A percentile compares a stretch with the other conserved stretches of the same genome.
Conservation (phyloP, 2,797 vertebrate species). For the Hypotaenidia okinawae region DNA sequence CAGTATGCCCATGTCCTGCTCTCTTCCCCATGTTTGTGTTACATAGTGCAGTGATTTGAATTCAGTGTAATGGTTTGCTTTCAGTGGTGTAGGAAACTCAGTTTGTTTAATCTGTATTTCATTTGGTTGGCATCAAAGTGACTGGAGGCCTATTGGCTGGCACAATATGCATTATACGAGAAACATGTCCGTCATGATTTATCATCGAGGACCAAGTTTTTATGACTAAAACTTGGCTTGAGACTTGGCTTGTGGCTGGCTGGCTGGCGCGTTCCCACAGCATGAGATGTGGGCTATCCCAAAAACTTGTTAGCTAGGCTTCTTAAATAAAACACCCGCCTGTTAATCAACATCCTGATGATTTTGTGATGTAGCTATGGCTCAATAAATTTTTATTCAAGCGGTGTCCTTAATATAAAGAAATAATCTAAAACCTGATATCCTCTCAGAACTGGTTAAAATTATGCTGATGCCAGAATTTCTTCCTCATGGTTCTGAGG, state of each 20-base stretch:
- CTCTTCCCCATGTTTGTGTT: not conserved
- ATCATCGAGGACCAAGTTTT: constrained; percentile 1
- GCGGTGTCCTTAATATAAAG: not conserved
- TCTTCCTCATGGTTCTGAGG: not conserved
- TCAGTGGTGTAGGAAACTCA: not conserved
- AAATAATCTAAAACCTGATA: not conserved
- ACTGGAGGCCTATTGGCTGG: not conserved
- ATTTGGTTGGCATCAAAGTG: constrained; percentile 16
- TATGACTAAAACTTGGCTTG: constrained; percentile 47
- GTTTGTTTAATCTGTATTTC: constrained; percentile 38
- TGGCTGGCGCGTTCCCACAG: constrained; percentile 8
- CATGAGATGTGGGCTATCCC: not conserved
- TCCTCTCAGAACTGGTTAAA: not conserved
- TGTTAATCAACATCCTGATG: not conserved
- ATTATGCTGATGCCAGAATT: not conserved
- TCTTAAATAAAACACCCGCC: not conserved
- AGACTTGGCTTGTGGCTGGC: not conserved
- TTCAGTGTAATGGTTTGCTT: not conserved
- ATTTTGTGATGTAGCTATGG: not conserved
- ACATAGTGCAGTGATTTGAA: rapidly evolving
- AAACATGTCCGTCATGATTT: constrained; percentile 25
- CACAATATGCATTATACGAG: not conserved
- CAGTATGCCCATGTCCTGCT: rapidly evolving
- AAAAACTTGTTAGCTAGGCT: not conserved
- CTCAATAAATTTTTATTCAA: not conserved